A percentile compares a stretch with the other conserved stretches of the same genome.
These are phyloP conservation scores for Grantiella picta DNA, from an alignment of 2,113 vertebrate genomes.

Conservation along the genomic window DNA sequence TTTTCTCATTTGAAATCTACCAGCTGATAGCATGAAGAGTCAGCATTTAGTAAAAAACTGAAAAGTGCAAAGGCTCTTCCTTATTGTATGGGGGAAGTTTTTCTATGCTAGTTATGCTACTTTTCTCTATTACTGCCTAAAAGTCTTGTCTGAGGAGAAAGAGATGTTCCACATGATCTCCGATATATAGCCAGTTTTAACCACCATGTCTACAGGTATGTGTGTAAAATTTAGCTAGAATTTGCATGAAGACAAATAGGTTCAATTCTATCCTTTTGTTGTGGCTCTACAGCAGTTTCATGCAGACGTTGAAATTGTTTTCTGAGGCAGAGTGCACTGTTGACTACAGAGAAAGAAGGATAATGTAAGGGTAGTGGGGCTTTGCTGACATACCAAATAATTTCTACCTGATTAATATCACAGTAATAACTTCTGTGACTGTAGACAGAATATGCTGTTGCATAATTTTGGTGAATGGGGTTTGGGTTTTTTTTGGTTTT, in stretches of 20 bases:
- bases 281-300: neutral
- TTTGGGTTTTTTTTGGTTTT: fast-evolving
- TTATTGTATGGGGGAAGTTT: neutral
- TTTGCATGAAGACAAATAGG: neutral
- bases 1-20: neutral
- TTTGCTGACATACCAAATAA: neutral
- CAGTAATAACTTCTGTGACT: neutral
- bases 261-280: neutral
- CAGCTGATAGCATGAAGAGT: neutral
- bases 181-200: neutral
- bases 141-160: neutral
- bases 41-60: neutral
- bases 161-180: neutral
- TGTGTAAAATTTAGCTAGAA: neutral
- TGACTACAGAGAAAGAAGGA: neutral
- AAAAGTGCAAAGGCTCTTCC: neutral
- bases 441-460: neutral
- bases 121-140: neutral
- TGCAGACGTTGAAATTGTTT: neutral
- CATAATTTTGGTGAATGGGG: neutral
- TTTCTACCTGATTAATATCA: neutral
- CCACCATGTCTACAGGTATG: neutral
- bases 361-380: neutral
- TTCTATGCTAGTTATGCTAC: neutral
- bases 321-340: neutral